Conservation (phyloP, 2,888 invertebrate genomes). For the Colletes collaris region DNA sequence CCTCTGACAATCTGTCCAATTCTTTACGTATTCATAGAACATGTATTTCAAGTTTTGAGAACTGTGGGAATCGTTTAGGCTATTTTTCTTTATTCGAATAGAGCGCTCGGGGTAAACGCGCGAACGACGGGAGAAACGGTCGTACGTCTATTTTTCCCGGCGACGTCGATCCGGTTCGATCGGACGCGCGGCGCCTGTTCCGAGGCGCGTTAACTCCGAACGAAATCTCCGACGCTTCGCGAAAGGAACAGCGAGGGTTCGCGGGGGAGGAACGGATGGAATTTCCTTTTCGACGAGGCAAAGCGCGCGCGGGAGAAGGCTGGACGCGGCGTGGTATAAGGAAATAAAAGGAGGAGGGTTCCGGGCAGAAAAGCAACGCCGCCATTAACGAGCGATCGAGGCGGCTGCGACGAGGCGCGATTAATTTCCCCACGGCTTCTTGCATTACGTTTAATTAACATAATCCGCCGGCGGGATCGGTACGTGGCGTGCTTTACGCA, state of each 20-base stretch:
- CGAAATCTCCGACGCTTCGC: constrained; percentile 22
- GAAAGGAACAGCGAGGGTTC: constrained; percentile 9
- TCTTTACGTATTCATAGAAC: too few species aligned
- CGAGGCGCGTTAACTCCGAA: constrained; percentile 1
- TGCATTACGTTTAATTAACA: constrained; percentile 72
- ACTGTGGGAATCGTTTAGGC: too few species aligned
- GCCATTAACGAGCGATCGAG: constrained; percentile 65
- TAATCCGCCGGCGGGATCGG: constrained; percentile 60
- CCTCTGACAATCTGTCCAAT: too few species aligned
- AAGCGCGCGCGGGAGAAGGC: not conserved
- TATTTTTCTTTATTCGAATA: too few species aligned
- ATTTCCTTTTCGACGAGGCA: constrained; percentile 7
- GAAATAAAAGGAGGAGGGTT: constrained; percentile 26
- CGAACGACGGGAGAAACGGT: not conserved
- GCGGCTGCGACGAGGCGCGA: constrained; percentile 59
- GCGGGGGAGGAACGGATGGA: not conserved
- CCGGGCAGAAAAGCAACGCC: constrained; percentile 42
- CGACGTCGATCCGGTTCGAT: constrained; percentile 8
- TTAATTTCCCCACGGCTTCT: constrained; percentile 69
- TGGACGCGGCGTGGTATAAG: not conserved
- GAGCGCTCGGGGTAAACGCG: not conserved
- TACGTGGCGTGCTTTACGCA: constrained; percentile 49
- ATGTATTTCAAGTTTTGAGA: too few species aligned
- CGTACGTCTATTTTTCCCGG: not conserved
- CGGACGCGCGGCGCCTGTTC: constrained; percentile 4